Conservation (phyloP, 2,888 invertebrate species). For the Nudaria mundana region DNA sequence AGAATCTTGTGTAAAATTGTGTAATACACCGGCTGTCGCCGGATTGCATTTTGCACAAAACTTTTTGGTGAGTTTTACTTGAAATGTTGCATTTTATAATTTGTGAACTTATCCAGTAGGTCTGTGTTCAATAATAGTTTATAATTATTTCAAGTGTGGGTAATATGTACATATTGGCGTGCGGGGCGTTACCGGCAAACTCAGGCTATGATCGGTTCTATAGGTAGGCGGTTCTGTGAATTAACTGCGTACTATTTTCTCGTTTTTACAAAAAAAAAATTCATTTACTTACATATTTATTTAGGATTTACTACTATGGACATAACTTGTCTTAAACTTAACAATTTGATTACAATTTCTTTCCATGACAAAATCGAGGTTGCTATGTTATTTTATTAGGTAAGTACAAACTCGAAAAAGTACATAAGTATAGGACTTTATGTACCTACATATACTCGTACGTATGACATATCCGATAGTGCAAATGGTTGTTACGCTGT, state of each 20-base stretch:
- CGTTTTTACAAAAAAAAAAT: slow-evolving; percentile 22
- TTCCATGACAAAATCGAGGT: too few species aligned
- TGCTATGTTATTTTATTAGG: too few species aligned
- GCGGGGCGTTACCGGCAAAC: slow-evolving; percentile 68
- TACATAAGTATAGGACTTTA: too few species aligned
- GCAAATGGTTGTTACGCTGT: too few species aligned
- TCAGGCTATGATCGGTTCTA: slow-evolving; percentile 22
- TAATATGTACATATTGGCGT: slow-evolving; percentile 34
- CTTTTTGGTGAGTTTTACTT: slow-evolving; percentile 67
- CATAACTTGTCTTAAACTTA: too few species aligned
- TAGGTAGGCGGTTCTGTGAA: slow-evolving; percentile 57
- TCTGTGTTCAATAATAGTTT: slow-evolving; percentile 16
- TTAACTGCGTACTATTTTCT: slow-evolving; percentile 54
- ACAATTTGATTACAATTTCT: too few species aligned
- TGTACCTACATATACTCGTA: too few species aligned
- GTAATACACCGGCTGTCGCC: slow-evolving; percentile 74
- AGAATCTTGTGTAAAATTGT: slow-evolving; percentile 80
- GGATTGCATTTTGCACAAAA: slow-evolving; percentile 77
- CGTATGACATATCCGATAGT: too few species aligned
- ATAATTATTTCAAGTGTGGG: slow-evolving; percentile 21
- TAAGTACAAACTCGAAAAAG: too few species aligned
- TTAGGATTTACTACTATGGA: too few species aligned
- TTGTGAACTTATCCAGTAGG: neutral
- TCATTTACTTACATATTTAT: too few species aligned
- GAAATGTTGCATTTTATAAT: slow-evolving; percentile 14